Conservation (phyloP, 1,140 invertebrate genomes). For the Hylyphantes graminicola region DNA sequence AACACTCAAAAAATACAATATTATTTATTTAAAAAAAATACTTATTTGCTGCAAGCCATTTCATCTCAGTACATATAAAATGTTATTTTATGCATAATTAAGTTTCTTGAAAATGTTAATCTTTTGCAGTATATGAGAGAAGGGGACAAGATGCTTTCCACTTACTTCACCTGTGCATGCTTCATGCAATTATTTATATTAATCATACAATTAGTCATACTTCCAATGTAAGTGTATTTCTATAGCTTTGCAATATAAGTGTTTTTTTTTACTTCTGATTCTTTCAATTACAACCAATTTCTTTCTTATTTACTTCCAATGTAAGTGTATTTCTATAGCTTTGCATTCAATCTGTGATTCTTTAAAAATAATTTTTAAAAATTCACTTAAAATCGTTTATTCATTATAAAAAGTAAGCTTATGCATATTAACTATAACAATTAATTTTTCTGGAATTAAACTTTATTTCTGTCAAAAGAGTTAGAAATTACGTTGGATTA, state of each 20-base stretch:
- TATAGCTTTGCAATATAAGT: too few relatives aligned
- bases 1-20: too few relatives aligned
- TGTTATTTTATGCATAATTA: neutral
- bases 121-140: conserved; percentile 79
- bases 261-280: neutral
- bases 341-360: too few relatives aligned
- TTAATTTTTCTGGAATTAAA: too few relatives aligned
- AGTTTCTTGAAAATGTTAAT: neutral
- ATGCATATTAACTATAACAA: too few relatives aligned
- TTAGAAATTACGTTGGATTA: too few relatives aligned
- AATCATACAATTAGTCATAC: conserved; percentile 71
- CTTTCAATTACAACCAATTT: neutral
- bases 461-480: too few relatives aligned
- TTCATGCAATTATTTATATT: conserved; percentile 73
- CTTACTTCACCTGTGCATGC: conserved; percentile 86
- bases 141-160: conserved; percentile 83
- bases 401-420: neutral
- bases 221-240: conserved; percentile 75
- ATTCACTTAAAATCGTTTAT: neutral
- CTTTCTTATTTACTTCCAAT: conserved; percentile 72
- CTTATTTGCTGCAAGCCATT: too few relatives aligned
- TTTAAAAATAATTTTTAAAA: neutral
- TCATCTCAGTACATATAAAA: too few relatives aligned
- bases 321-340: conserved; percentile 71
- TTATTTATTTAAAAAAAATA: too few relatives aligned